Percentiles rank a stretch among this genome's conserved stretches.
Conservation (phyloP, 2,113 vertebrate genomes). For the Lamprotornis superbus region DNA sequence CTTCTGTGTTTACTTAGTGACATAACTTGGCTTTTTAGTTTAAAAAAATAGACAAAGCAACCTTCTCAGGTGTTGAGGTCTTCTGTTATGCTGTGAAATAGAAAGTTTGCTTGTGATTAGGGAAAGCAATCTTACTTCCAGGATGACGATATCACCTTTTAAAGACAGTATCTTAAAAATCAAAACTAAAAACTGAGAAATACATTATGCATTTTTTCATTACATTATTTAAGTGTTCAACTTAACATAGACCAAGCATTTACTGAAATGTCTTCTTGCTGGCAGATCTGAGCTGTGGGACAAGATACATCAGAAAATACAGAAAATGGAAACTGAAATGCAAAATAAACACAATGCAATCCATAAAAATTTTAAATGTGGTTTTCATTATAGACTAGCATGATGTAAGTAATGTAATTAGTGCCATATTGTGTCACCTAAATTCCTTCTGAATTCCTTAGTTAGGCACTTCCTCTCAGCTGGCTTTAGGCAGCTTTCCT, state of each 20-base stretch:
- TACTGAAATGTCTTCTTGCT: not conserved
- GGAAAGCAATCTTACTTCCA: not conserved
- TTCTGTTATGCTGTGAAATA: not conserved
- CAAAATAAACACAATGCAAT: not conserved
- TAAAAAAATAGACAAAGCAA: not conserved
- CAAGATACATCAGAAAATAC: not conserved
- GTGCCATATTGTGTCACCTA: not conserved
- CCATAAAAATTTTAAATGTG: not conserved
- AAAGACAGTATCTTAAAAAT: not conserved
- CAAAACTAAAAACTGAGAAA: not conserved
- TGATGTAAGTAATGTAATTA: not conserved
- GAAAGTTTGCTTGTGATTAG: constrained; percentile 1
- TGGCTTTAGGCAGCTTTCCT: not conserved
- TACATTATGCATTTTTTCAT: not conserved
- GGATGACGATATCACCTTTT: not conserved
- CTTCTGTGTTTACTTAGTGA: not conserved
- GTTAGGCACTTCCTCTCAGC: not conserved
- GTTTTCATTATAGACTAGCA: not conserved
- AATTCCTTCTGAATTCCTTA: not conserved
- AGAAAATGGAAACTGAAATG: not conserved
- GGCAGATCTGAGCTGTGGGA: not conserved
- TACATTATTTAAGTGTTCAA: not conserved
- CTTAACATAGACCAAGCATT: not conserved
- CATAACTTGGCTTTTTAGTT: not conserved
- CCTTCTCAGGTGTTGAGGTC: not conserved